Conservation (phyloP, 2,113 vertebrate genomes). For the Garra rufa region DNA sequence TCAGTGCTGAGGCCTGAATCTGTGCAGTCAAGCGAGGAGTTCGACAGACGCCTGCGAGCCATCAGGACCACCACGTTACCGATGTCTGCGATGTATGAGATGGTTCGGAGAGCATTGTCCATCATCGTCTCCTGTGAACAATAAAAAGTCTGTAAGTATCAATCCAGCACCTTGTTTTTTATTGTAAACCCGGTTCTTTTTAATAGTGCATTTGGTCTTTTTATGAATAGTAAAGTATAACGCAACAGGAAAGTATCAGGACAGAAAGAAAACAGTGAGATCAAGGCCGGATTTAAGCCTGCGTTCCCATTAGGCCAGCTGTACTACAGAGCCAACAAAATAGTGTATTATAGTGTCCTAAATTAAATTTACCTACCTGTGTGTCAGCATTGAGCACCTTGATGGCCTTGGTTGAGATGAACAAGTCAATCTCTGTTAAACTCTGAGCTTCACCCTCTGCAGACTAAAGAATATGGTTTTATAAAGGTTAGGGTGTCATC, state of each 20-base stretch:
- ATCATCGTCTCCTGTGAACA: constrained; percentile 91
- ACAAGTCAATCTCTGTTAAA: constrained; percentile 94
- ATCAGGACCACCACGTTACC: constrained; percentile 96
- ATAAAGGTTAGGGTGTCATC: constrained; percentile 52
- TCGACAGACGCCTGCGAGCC: constrained; percentile 90
- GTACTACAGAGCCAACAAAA: not conserved
- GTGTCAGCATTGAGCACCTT: constrained; percentile 98
- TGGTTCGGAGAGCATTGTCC: constrained; percentile 96
- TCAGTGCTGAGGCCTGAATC: constrained; percentile 87
- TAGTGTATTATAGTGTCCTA: not conserved
- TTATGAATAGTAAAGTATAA: not conserved
- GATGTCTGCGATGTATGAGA: constrained; percentile 97
- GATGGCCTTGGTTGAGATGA: constrained; percentile 98
- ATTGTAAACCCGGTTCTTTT: not conserved
- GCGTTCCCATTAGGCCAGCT: not conserved
- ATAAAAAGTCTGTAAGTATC: not conserved
- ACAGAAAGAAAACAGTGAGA: not conserved
- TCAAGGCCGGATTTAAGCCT: not conserved
- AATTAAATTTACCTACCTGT: constrained; percentile 79
- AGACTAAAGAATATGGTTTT: constrained; percentile 44
- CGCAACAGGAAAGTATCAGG: not conserved
- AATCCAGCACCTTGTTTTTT: not conserved
- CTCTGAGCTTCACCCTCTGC: constrained; percentile 88
- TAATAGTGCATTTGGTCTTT: not conserved
- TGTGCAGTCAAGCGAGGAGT: constrained; percentile 89